Evolutionary conservation across 2,888 invertebrate species (phyloP).

Genomic region (Apotomis capreana): DNA sequence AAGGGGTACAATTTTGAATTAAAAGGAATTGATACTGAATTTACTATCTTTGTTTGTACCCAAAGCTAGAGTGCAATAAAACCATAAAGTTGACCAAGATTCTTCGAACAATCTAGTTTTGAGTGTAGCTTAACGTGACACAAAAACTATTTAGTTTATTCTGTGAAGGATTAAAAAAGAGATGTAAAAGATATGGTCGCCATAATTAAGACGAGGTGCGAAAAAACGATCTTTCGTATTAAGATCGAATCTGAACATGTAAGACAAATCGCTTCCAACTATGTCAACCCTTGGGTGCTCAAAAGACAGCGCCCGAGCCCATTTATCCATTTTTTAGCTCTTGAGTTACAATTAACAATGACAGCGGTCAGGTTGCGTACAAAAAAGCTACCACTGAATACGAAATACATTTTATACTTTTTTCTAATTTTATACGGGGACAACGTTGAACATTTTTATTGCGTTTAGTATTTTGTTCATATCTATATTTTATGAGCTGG

Average conservation of each 20-base stretch:
- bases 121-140: slow-evolving; percentile 44
- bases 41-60: slow-evolving; percentile 56
- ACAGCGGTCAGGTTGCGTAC: slow-evolving; percentile 76
- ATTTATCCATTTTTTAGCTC: slow-evolving; percentile 77
- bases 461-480: slow-evolving; percentile 73
- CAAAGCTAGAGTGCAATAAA: slow-evolving; percentile 67
- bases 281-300: slow-evolving; percentile 76
- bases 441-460: slow-evolving; percentile 67
- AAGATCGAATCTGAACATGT: slow-evolving; percentile 73
- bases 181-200: slow-evolving; percentile 50
- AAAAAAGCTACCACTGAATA: slow-evolving; percentile 61
- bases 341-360: slow-evolving; percentile 73
- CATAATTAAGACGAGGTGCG: slow-evolving; percentile 69
- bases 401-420: slow-evolving; percentile 60
- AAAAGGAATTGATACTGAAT: slow-evolving; percentile 60
- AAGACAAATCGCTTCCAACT: slow-evolving; percentile 77
- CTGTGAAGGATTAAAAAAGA: slow-evolving; percentile 45
- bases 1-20: slow-evolving; percentile 70
- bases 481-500: slow-evolving; percentile 75
- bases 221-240: slow-evolving; percentile 70
- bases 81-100: slow-evolving; percentile 61
- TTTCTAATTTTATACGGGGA: slow-evolving; percentile 61
- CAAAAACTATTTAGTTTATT: slow-evolving; percentile 44
- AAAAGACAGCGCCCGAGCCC: slow-evolving; percentile 60
- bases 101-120: slow-evolving; percentile 44